These are phyloP conservation scores for Zingel zingel DNA, from an alignment of 2,113 vertebrate genomes.

Conservation along the genomic window DNA sequence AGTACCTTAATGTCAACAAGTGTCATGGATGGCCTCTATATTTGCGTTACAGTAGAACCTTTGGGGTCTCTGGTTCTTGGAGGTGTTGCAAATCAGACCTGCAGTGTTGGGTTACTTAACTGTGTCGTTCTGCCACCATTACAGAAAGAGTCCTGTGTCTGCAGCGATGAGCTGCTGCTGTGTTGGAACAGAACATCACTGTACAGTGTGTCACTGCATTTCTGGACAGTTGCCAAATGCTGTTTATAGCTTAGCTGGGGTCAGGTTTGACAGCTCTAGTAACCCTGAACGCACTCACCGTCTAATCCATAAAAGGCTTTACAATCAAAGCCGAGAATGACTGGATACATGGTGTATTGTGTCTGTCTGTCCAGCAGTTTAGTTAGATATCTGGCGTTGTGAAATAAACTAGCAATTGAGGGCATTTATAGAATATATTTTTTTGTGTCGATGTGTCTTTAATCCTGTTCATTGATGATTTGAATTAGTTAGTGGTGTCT, in stretches of 20 bases:
- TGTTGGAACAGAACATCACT: constrained; percentile 48
- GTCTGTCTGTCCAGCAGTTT: neutral
- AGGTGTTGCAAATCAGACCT: constrained; percentile 47
- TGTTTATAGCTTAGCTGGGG: constrained; percentile 72
- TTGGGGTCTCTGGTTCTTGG: constrained; percentile 28
- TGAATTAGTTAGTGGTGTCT: neutral
- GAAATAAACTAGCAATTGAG: neutral
- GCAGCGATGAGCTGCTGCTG: constrained; percentile 22
- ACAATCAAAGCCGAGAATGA: constrained; percentile 59
- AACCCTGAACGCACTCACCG: constrained; percentile 59
- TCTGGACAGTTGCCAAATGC: constrained; percentile 64
- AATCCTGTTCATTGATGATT: neutral
- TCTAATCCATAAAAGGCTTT: constrained; percentile 77
- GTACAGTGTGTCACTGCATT: constrained; percentile 57
- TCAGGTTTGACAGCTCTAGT: constrained; percentile 79
- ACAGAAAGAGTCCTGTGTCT: constrained; percentile 27
- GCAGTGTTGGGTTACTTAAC: neutral
- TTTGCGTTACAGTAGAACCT: constrained; percentile 36
- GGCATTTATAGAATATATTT: neutral
- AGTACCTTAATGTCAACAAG: neutral
- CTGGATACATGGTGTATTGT: constrained; percentile 21
- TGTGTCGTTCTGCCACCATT: neutral
- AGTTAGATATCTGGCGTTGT: neutral
- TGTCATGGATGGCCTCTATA: constrained; percentile 5
- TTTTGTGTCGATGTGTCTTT: neutral